Conservation (phyloP, 1,140 invertebrate species). For the Drosophila parabipectinata region DNA sequence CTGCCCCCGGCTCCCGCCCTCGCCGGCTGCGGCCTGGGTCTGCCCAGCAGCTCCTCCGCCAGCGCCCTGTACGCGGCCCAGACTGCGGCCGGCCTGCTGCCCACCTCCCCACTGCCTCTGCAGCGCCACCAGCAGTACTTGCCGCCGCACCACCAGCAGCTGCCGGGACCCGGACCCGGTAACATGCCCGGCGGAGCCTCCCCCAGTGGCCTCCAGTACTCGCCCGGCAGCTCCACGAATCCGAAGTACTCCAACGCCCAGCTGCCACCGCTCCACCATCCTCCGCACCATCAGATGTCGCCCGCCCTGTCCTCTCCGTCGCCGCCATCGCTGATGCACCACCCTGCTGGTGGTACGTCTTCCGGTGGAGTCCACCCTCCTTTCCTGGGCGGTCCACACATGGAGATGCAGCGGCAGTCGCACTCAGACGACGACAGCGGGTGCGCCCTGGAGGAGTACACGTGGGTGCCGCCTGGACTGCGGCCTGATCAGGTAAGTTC, state of each 20-base stretch:
- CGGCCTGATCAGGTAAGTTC: slow-evolving; percentile 95
- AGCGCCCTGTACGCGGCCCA: slow-evolving; percentile 71
- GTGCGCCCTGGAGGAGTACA: slow-evolving; percentile 98
- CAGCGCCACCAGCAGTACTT: slow-evolving; percentile 79
- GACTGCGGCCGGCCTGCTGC: slow-evolving; percentile 65
- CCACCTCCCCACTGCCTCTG: slow-evolving; percentile 84
- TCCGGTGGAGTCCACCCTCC: slow-evolving; percentile 74
- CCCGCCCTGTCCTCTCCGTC: slow-evolving; percentile 78
- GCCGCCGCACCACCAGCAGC: slow-evolving; percentile 85
- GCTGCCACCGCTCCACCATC: slow-evolving; percentile 73
- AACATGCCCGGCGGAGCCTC: slow-evolving; percentile 4
- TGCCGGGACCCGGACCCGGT: slow-evolving; percentile 70
- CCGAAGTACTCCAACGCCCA: slow-evolving; percentile 78
- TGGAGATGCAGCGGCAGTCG: slow-evolving; percentile 93
- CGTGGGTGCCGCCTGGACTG: slow-evolving; percentile 98
- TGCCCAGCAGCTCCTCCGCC: slow-evolving; percentile 80
- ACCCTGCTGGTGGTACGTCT: slow-evolving; percentile 63
- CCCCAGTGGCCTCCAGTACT: slow-evolving; percentile 62
- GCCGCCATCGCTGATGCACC: slow-evolving; percentile 83
- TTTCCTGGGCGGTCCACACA: slow-evolving; percentile 85
- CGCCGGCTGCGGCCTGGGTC: slow-evolving; percentile 32
- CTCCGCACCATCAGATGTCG: slow-evolving; percentile 71
- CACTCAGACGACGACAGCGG: slow-evolving; percentile 98
- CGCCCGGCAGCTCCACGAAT: slow-evolving; percentile 67
- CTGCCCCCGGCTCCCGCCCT: slow-evolving; percentile 35